These are phyloP conservation scores for Dendrolimus punctatus DNA, from an alignment of 1,140 invertebrate genomes.

Conservation along the genomic window DNA sequence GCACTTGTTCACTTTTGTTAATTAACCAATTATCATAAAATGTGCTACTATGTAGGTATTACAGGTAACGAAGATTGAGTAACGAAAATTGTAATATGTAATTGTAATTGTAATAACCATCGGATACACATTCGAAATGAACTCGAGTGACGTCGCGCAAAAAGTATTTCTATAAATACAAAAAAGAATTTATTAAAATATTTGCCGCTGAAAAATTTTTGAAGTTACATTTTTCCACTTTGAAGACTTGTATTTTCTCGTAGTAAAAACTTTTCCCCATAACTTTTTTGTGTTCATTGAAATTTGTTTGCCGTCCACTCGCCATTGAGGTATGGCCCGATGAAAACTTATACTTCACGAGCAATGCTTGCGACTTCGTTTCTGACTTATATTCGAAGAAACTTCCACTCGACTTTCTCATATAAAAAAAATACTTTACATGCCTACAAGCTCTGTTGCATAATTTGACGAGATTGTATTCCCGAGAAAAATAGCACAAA, in stretches of 20 bases:
- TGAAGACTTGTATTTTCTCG: slow-evolving; percentile 12
- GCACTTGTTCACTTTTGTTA: no score
- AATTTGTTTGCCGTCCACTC: slow-evolving; percentile 33
- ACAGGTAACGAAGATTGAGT: no score
- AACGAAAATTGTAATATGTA: no score
- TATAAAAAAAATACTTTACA: no score
- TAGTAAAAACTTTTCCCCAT: slow-evolving; percentile 14
- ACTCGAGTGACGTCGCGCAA: no score
- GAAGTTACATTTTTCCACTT: slow-evolving; percentile 14
- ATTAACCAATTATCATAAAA: no score
- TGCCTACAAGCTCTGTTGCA: background rate
- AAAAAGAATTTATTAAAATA: background rate
- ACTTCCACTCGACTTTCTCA: slow-evolving; percentile 2
- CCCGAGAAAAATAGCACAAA: no score
- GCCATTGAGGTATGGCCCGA: slow-evolving; percentile 12
- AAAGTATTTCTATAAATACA: no score
- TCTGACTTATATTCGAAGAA: slow-evolving; percentile 15
- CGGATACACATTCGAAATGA: no score
- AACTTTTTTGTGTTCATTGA: slow-evolving; percentile 35
- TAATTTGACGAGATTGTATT: no score
- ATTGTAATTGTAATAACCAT: no score
- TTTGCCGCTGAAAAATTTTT: slow-evolving; percentile 4
- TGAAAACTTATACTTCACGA: slow-evolving; percentile 26
- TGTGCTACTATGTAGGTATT: no score
- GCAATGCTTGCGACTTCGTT: slow-evolving; percentile 11